phyloP scores from a whole-genome alignment of 2,797 vertebrate species.

The Picus viridis region DNA sequence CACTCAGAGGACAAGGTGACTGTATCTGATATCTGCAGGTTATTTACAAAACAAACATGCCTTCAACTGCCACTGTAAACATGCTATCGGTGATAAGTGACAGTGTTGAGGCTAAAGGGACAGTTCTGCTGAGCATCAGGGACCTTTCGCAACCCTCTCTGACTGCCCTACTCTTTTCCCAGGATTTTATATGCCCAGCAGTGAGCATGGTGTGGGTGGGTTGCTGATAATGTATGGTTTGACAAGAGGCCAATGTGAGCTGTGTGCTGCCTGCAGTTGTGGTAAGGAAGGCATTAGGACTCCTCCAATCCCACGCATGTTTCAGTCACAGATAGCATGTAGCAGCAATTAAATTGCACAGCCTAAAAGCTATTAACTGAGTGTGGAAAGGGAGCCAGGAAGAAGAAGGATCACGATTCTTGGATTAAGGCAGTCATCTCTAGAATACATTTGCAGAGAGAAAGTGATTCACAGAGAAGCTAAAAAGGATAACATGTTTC shows the following conservation, averaged over 20 bases:
- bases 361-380: constrained; percentile 26
- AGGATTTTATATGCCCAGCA: not conserved
- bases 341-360: not conserved
- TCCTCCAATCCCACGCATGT: constrained; percentile 43
- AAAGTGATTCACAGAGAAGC: not conserved
- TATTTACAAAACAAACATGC: constrained; percentile 56
- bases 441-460: not conserved
- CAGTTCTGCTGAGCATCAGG: not conserved
- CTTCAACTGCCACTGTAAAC: constrained; percentile 48
- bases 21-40: constrained; percentile 20
- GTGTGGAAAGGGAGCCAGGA: not conserved
- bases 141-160: not conserved
- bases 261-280: constrained; percentile 28
- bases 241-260: constrained; percentile 38
- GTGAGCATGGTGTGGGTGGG: not conserved
- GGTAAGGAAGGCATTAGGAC: constrained; percentile 42
- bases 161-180: not conserved
- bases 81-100: constrained; percentile 7
- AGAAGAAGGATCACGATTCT: not conserved
- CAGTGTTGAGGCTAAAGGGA: constrained; percentile 8
- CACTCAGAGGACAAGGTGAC: constrained; percentile 38
- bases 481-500: constrained; percentile 20
- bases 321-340: constrained; percentile 15
- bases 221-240: constrained; percentile 60
- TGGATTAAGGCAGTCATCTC: constrained; percentile 13